phyloP scores from a whole-genome alignment of 1,140 invertebrate species.

The Lithobius niger region DNA sequence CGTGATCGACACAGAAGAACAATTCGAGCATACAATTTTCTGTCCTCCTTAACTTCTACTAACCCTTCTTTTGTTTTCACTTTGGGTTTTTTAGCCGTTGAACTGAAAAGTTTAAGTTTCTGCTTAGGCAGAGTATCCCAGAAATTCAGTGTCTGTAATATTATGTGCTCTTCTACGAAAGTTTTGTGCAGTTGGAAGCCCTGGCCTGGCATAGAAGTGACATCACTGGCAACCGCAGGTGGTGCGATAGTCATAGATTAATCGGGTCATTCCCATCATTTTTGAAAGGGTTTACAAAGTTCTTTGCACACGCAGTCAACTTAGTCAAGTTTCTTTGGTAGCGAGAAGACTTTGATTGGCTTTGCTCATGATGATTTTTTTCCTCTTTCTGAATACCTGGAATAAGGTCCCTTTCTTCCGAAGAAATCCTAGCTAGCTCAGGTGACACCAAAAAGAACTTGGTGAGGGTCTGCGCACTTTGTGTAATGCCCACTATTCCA shows the following conservation, averaged over 20 bases:
- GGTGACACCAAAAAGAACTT: neutral
- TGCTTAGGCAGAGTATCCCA: no score
- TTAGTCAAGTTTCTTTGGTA: neutral
- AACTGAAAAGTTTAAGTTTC: no score
- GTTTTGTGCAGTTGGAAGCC: no score
- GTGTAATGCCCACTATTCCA: neutral
- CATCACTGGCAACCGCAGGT: neutral
- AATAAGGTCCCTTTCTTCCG: neutral
- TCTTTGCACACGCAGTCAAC: neutral
- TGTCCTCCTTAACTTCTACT: no score
- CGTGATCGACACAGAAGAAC: no score
- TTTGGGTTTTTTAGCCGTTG: no score
- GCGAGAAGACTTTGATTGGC: neutral
- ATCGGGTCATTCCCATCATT: neutral
- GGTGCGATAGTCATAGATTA: neutral
- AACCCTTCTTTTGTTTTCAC: no score
- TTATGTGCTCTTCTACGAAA: no score
- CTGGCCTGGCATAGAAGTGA: neutral
- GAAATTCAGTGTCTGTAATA: no score
- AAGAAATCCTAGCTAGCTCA: neutral
- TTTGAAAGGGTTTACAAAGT: neutral
- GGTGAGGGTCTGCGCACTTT: neutral
- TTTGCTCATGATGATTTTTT: neutral
- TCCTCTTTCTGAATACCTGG: neutral
- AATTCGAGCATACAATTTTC: no score